phyloP scores from a whole-genome alignment of 1,140 invertebrate species.

The Phocides pigmalion region DNA sequence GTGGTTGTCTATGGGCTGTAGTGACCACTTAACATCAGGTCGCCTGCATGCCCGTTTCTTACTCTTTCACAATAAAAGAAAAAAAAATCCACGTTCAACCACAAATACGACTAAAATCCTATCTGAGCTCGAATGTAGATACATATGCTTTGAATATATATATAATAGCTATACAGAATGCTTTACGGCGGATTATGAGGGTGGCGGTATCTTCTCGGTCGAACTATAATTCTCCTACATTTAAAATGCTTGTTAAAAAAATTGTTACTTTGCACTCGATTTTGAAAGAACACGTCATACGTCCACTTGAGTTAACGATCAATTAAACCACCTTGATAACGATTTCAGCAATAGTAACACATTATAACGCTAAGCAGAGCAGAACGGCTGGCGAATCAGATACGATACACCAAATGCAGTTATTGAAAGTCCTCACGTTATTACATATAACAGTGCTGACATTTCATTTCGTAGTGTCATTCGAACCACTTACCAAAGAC shows the following conservation, averaged over 20 bases:
- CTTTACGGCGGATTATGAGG: too few species aligned
- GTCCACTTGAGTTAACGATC: conserved; percentile 13
- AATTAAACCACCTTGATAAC: conserved; percentile 12
- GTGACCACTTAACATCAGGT: too few species aligned
- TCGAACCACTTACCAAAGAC: conserved; percentile 61
- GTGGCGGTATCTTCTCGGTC: too few species aligned
- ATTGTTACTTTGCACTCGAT: not conserved
- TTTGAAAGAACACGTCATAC: conserved; percentile 19
- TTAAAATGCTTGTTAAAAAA: not conserved
- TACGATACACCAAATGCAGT: conserved; percentile 2
- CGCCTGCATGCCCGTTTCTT: too few species aligned
- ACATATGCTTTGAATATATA: too few species aligned
- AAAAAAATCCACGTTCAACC: too few species aligned
- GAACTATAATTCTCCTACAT: too few species aligned
- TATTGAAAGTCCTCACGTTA: conserved; percentile 2
- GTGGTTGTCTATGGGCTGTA: too few species aligned
- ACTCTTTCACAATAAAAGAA: too few species aligned
- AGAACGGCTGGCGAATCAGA: not conserved
- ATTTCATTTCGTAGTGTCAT: conserved; percentile 52
- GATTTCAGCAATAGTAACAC: not conserved
- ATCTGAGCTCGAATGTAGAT: too few species aligned
- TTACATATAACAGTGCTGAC: conserved; percentile 30
- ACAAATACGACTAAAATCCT: too few species aligned
- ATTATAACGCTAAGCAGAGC: conserved; percentile 6
- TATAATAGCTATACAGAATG: too few species aligned